phyloP scores from a whole-genome alignment of 2,888 invertebrate genomes.

The Aleiodes testaceus region DNA sequence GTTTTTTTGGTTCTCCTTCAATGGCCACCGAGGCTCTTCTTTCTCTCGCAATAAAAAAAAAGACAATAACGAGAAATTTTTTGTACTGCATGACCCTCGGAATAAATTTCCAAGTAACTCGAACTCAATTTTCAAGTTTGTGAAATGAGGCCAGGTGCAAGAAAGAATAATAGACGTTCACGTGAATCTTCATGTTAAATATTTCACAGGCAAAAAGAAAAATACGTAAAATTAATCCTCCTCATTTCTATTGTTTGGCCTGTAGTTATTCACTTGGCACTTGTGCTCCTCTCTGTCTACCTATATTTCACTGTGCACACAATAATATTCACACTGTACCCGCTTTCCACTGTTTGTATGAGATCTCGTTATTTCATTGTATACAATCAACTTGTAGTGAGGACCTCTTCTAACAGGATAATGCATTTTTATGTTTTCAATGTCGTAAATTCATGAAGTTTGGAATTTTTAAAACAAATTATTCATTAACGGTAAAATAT shows the following conservation, averaged over 20 bases:
- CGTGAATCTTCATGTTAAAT: constrained; percentile 11
- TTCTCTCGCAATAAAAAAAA: neutral
- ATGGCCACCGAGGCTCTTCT: neutral
- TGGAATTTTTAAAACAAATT: neutral
- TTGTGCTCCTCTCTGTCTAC: neutral
- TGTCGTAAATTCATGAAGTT: neutral
- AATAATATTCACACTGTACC: constrained; percentile 3
- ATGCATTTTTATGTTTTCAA: neutral
- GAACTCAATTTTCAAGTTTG: constrained; percentile 5
- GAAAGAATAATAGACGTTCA: neutral
- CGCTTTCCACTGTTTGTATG: constrained; percentile 13
- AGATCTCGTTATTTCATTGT: constrained; percentile 20
- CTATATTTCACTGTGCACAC: constrained; percentile 5
- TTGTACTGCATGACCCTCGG: neutral
- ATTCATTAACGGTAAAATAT: neutral
- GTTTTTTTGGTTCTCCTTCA: neutral
- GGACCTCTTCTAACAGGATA: neutral
- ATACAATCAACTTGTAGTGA: constrained; percentile 10
- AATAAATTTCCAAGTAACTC: constrained; percentile 9
- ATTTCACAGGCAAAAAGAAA: constrained; percentile 8
- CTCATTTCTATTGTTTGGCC: constrained; percentile 7
- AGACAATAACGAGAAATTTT: neutral
- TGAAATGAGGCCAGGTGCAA: constrained; percentile 22
- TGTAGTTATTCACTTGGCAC: constrained; percentile 7
- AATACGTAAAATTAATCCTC: constrained; percentile 21